Evolutionary conservation across 2,113 vertebrate genomes (phyloP), one percentile per base, ranked within the genome.

Genomic region (Oxyura jamaicensis): DNA sequence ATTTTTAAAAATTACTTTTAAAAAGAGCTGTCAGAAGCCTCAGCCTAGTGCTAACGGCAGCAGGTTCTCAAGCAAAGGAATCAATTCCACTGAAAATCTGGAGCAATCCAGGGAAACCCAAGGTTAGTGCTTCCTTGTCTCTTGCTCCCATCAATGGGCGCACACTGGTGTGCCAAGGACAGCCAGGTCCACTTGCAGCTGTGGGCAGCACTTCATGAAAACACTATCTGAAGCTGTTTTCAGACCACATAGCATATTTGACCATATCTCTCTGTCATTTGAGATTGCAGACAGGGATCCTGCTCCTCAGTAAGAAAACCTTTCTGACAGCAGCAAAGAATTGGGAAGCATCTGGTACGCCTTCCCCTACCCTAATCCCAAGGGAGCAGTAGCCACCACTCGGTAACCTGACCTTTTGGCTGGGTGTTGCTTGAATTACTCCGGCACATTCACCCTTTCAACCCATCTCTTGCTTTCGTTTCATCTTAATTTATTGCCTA

Each of bases 401-500:
- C 85, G 83, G 50, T 71, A 91, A 65, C 11, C 52, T 91, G 84
- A 96, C 92, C 90, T 96, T 93, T 89, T 15, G 10, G 39, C 88
- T 83, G 69, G 25, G 80, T 8, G 86, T 63, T 87, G 77, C 81
- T 89, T 94, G 48, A 96, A 81, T 93, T 91, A 85, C 65, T 92
- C 56, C 63, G 23, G 59, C 52, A 56, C 66, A 28, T 20, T 96
- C 56, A 62, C 73, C 74, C 77, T 91, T 96, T 92, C 74, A 93
- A 68, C 83, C 74, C 76, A 93, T 44, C 92, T 95, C 91, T 80
- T 86, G 48, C 85, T 75, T 91, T 72, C 73, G 67, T 67, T 69
- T 96, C 69, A 79, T 19, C 86, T 76, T 86, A 93, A 95, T 97
- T 89, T 93, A 97, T 93, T 91, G 75, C 68, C 42, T 66, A 23